Evolutionary conservation across 2,113 vertebrate species (phyloP).

Genomic region (crab-eating macaque (Macaca fascicularis)): DNA sequence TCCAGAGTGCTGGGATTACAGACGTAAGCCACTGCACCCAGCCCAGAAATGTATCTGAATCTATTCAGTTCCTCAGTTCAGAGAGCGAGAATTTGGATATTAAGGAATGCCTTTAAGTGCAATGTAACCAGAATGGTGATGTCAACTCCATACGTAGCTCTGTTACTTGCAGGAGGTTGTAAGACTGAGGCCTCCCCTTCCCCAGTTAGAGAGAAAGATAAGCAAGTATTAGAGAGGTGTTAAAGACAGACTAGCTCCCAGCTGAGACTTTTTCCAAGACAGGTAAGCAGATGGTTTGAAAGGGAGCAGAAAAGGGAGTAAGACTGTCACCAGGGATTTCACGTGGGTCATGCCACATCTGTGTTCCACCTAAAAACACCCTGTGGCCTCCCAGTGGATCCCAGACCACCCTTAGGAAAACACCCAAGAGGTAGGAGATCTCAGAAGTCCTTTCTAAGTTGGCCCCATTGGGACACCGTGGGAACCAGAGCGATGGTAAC

Average conservation of each 20-base stretch:
- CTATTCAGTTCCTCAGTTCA: background rate
- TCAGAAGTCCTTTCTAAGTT: background rate
- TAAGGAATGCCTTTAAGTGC: background rate
- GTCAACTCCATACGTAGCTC: accelerated
- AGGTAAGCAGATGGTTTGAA: background rate
- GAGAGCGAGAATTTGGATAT: background rate
- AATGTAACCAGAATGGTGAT: background rate
- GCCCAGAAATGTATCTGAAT: background rate
- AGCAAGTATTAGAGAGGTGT: background rate
- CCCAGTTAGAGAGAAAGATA: background rate
- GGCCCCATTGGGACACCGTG: background rate
- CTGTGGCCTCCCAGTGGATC: background rate
- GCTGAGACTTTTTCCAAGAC: background rate
- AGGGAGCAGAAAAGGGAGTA: background rate
- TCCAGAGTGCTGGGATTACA: background rate
- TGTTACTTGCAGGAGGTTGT: background rate
- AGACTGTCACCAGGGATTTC: background rate
- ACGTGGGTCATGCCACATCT: background rate
- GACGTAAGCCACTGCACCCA: background rate
- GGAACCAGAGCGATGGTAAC: accelerated
- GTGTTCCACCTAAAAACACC: background rate
- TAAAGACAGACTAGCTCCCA: background rate
- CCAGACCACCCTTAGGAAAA: background rate
- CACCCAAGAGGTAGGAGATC: background rate
- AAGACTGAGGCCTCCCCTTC: background rate